A percentile compares a stretch with the other conserved stretches of the same genome.
Conservation (phyloP, 2,888 invertebrate genomes). For the Mesorhabditis belari region DNA sequence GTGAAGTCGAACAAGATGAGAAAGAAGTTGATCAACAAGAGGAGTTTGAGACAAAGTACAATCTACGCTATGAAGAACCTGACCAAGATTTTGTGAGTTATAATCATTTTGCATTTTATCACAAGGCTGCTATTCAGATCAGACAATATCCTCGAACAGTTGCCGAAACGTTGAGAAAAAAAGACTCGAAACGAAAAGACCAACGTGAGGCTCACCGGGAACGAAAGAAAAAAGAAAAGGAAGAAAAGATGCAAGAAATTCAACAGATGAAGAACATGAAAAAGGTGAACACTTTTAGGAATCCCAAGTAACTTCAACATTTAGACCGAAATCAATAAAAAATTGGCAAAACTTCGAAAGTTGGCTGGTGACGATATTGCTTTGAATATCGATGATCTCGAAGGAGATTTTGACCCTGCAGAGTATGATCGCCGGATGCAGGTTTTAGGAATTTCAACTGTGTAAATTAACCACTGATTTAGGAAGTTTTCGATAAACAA, state of each 20-base stretch:
- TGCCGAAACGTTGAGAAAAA: conserved; percentile 70
- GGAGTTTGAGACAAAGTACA: conserved; percentile 86
- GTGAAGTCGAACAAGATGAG: conserved; percentile 73
- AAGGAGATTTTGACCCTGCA: conserved; percentile 58
- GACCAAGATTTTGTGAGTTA: conserved; percentile 69
- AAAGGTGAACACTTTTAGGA: conserved; percentile 3
- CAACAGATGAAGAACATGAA: conserved; percentile 61
- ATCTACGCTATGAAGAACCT: conserved; percentile 92
- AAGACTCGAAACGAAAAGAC: conserved; percentile 55
- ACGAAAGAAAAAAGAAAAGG: conserved; percentile 63
- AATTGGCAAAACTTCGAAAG: conserved; percentile 75
- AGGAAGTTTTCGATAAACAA: conserved; percentile 74
- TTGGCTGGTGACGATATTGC: conserved; percentile 77
- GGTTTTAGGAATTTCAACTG: conserved; percentile 6
- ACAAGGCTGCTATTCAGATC: conserved; percentile 60
- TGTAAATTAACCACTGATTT: conserved; percentile 28
- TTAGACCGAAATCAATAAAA: conserved; percentile 72
- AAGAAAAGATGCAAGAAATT: conserved; percentile 75
- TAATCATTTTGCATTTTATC: not conserved
- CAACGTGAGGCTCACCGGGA: conserved; percentile 64
- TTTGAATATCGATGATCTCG: conserved; percentile 72
- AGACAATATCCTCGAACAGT: conserved; percentile 86
- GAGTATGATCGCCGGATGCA: conserved; percentile 48
- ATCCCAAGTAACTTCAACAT: not conserved
- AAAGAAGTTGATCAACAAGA: conserved; percentile 70